Percentiles rank a stretch among this genome's conserved stretches.
These are phyloP conservation scores for Sarcophaga bullata DNA, from an alignment of 1,140 invertebrate genomes.

Conservation along the genomic window DNA sequence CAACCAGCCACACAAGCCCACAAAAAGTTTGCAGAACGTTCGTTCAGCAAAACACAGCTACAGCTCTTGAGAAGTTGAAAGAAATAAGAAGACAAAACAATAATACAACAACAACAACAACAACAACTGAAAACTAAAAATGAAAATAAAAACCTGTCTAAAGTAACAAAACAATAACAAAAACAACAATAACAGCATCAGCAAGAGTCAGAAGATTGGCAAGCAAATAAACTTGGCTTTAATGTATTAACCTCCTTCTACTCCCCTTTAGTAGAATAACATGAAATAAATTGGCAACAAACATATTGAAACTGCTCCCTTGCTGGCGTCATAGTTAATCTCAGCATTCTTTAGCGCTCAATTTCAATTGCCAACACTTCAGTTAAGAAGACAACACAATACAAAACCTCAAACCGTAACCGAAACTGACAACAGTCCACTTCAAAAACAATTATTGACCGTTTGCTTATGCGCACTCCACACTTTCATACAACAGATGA, in stretches of 20 bases:
- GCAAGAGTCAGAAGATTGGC: constrained; percentile 6
- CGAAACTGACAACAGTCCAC: background rate
- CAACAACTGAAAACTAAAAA: background rate
- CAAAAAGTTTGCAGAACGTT: constrained; percentile 12
- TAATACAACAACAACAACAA: too few species aligned
- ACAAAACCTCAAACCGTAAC: background rate
- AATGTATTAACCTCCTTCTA: background rate
- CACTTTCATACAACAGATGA: background rate
- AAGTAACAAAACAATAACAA: background rate
- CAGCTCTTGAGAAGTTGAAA: background rate
- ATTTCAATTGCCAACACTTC: constrained; percentile 12
- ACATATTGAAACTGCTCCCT: background rate
- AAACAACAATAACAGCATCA: background rate
- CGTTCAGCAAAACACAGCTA: background rate
- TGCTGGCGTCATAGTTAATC: background rate
- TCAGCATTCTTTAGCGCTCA: constrained; percentile 6
- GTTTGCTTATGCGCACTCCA: constrained; percentile 2
- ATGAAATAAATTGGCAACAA: background rate
- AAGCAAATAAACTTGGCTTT: constrained; percentile 18
- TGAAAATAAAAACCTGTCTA: background rate
- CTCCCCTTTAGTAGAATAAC: background rate
- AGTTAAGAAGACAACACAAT: background rate
- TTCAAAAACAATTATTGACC: constrained; percentile 15
- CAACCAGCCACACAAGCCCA: constrained; percentile 19
- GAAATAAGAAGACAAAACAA: too few species aligned